A percentile compares a stretch with the other conserved stretches of the same genome.
phyloP scores from a whole-genome alignment of 2,797 vertebrate species.

The Luscinia megarhynchos region DNA sequence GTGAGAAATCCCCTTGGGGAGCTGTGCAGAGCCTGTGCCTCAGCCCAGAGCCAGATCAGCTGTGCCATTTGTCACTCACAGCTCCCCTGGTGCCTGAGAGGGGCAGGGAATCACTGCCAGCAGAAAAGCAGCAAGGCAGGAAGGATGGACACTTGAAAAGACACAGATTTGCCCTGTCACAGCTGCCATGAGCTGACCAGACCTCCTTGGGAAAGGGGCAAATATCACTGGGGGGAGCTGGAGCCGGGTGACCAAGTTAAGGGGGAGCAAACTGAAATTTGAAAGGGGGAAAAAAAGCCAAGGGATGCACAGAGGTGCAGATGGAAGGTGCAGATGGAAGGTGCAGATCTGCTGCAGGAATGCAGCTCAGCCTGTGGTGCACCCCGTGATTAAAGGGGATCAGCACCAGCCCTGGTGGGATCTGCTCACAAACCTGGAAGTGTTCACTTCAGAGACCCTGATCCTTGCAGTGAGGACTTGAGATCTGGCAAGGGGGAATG shows the following conservation, averaged over 20 bases:
- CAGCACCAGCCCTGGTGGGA: neutral
- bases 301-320: neutral
- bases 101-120: slow-evolving; percentile 17
- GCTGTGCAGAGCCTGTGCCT: neutral
- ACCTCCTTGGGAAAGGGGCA: neutral
- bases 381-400: neutral
- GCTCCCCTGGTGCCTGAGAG: neutral
- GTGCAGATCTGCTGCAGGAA: neutral
- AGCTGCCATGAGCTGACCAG: neutral
- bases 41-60: neutral
- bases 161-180: neutral
- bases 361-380: neutral
- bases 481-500: neutral
- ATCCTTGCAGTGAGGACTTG: neutral
- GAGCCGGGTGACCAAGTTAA: neutral
- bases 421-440: neutral
- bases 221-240: neutral
- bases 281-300: neutral
- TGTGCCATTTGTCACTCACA: neutral
- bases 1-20: neutral
- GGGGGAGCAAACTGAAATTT: neutral
- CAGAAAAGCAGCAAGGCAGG: neutral
- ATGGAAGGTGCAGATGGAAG: slow-evolving; percentile 4
- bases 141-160: neutral
- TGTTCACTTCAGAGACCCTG: neutral